Base-by-base conservation (phyloP, 2,113 vertebrate genomes). In the Microcebus murinus region DNA sequence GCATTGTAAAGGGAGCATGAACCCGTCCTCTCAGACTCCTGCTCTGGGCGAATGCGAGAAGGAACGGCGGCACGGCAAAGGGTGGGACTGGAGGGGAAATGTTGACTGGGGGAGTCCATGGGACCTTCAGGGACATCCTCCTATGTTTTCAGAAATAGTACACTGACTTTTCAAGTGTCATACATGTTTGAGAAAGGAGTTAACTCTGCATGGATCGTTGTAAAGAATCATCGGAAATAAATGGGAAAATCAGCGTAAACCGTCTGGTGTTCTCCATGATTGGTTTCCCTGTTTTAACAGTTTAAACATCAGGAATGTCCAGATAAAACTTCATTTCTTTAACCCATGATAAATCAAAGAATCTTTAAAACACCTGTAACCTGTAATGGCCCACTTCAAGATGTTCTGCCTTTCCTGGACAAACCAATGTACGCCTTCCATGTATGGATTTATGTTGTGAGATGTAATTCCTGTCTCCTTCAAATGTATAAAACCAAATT, bases 1-100 rank as follows among this genome's bases (percentile, higher is more conserved):
- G 27, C 1, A 8, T 52, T 14, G 0, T n/a, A 6, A 50, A 39
- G 17, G 13, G 42, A 74, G 23, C n/a, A 13, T 1, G 20, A 42
- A 31, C 1, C 8, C 39, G 0, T 3, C 14, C 3, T 85, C 42
- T 77, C 21, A 67, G 81, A 21, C 17, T 11, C 6, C 13, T 87
- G 25, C 15, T 68, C 36, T 15, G 2, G 29, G 50, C 59, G 20
- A 39, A 39, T 3, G 52, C 86, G 50, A 7, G n/a, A 84, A n/a
- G 31, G 8, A 15, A 57, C 65, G 31, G 34, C 10, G 3, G 4
- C 8, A 13, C 36, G 50, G 48, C 15, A 15, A 9, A 13, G 18
- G 4, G 8, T 36, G 20, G 63, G 57, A 3, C 6, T 20, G 29
- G 61, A 63, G 59, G 8, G 1, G 42, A 50, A 39, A 6, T 21